phyloP scores from a whole-genome alignment of 2,797 vertebrate genomes.

The Aldrovandia affinis region DNA sequence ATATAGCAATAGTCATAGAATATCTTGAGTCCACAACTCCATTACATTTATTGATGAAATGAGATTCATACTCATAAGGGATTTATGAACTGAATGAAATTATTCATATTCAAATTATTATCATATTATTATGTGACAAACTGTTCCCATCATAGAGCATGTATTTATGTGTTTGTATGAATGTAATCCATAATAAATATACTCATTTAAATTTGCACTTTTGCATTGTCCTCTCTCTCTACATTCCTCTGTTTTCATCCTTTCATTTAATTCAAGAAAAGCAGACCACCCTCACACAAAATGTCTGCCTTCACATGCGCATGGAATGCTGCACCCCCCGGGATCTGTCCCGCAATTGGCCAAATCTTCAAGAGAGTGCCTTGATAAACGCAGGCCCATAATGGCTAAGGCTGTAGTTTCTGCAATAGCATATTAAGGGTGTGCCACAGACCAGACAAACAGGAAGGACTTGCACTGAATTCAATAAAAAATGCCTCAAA shows the following conservation, averaged over 20 bases:
- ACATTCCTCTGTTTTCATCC: not conserved
- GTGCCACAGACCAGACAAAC: slow-evolving; percentile 42
- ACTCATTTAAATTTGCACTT: not conserved
- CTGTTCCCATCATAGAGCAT: not conserved
- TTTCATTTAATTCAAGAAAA: too few species aligned
- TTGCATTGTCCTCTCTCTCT: not conserved
- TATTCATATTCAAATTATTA: not conserved
- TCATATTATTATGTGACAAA: not conserved
- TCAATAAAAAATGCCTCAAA: slow-evolving; percentile 2
- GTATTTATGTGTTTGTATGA: not conserved
- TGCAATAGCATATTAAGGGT: slow-evolving; percentile 4
- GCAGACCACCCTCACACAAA: not conserved
- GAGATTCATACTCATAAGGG: not conserved
- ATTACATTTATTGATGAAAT: not conserved
- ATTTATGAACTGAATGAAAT: not conserved
- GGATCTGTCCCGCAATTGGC: not conserved
- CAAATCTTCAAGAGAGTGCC: not conserved
- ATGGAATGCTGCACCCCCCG: not conserved
- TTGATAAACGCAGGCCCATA: not conserved
- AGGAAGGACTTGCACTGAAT: slow-evolving; percentile 8
- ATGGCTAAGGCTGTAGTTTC: not conserved
- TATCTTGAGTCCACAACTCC: not conserved
- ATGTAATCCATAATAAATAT: not conserved
- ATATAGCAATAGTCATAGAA: too few species aligned
- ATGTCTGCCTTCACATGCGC: too few species aligned